Conservation (phyloP, 2,113 vertebrate species). For the Psilopsiagon aurifrons region DNA sequence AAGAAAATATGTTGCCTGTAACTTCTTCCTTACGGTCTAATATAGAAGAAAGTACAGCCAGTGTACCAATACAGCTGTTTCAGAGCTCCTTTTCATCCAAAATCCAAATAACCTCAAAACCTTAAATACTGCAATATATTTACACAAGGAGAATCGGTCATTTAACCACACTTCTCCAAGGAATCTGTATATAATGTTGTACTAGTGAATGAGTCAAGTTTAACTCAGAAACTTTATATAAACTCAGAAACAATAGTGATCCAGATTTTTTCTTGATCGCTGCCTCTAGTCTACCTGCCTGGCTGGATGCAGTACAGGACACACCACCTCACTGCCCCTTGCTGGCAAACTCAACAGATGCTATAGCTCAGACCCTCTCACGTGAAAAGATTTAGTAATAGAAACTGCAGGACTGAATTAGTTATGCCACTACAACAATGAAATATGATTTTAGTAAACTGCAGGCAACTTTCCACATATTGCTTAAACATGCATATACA, state of each 20-base stretch:
- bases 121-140: background rate
- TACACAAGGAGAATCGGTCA: background rate
- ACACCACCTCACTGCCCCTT: background rate
- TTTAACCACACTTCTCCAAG: background rate
- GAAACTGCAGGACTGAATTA: background rate
- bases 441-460: background rate
- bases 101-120: background rate
- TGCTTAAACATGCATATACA: background rate
- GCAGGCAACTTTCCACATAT: background rate
- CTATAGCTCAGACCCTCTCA: background rate
- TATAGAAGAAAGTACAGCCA: background rate
- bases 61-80: background rate
- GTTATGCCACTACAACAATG: background rate
- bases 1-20: background rate
- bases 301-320: background rate
- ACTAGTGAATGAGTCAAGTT: background rate
- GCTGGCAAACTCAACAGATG: background rate
- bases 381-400: background rate
- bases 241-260: background rate
- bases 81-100: background rate
- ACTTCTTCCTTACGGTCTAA: background rate
- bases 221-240: background rate
- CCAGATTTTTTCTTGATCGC: background rate
- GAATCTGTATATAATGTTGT: background rate
- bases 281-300: background rate